These are phyloP conservation scores for Charanyca ferruginea DNA, from an alignment of 2,888 invertebrate genomes.

Conservation along the genomic window DNA sequence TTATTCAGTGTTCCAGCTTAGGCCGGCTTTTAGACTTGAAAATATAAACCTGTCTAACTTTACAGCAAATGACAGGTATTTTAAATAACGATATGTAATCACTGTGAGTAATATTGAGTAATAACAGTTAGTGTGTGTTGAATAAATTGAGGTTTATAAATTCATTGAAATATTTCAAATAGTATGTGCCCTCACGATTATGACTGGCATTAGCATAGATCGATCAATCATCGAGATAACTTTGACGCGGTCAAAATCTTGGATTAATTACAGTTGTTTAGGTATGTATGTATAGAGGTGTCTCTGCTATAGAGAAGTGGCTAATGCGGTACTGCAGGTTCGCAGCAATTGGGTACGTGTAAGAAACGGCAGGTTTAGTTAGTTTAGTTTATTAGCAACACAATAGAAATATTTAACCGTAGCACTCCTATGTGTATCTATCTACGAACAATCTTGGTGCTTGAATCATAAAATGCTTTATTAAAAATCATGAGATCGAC, in stretches of 20 bases:
- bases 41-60: conserved; percentile 61
- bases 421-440: no score
- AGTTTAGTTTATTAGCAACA: no score
- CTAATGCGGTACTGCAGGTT: neutral
- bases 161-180: conserved; percentile 17
- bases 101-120: conserved; percentile 16
- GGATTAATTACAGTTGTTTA: conserved; percentile 4
- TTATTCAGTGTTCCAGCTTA: conserved; percentile 64
- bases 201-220: neutral
- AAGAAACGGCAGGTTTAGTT: no score
- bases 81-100: conserved; percentile 43
- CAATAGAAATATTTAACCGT: neutral
- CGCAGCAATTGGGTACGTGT: neutral
- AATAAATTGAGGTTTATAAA: conserved; percentile 24
- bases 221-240: conserved; percentile 17
- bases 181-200: neutral
- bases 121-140: neutral
- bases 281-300: no score
- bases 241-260: neutral
- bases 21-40: conserved; percentile 59
- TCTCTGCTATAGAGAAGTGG: neutral
- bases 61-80: conserved; percentile 45
- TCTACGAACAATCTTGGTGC: no score
- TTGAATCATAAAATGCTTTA: no score
- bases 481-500: no score